Conservation (phyloP, 2,888 invertebrate genomes). For the Apamea epomidion region DNA sequence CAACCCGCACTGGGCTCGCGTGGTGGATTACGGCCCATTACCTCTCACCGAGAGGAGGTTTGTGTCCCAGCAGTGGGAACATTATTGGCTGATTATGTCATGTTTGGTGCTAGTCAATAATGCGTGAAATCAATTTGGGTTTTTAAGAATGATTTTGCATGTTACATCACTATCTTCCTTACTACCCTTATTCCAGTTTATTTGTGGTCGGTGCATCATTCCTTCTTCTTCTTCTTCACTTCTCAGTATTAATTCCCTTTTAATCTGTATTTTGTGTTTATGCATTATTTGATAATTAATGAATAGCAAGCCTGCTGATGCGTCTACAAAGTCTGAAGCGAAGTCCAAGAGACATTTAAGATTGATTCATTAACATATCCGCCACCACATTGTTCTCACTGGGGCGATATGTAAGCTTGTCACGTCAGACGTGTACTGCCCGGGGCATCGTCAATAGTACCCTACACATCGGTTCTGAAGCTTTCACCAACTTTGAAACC, state of each 20-base stretch:
- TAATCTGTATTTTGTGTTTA: background rate
- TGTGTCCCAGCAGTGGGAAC: too few relatives aligned
- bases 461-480: slow-evolving; percentile 18
- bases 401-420: slow-evolving; percentile 28
- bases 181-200: background rate
- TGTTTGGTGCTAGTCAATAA: too few relatives aligned
- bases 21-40: too few relatives aligned
- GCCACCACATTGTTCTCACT: background rate
- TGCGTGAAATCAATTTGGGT: too few relatives aligned
- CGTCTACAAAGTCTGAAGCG: background rate
- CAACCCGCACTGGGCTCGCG: too few relatives aligned
- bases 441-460: slow-evolving; percentile 16
- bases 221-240: background rate
- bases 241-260: background rate
- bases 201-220: background rate
- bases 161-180: background rate
- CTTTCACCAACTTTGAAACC: background rate
- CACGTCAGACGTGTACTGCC: slow-evolving; percentile 24
- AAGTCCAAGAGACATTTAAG: slow-evolving; percentile 1
- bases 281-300: background rate
- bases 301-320: background rate
- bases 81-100: too few relatives aligned
- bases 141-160: background rate
- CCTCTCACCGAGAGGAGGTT: too few relatives aligned
- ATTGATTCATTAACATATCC: slow-evolving; percentile 2